These are phyloP conservation scores for Dunckerocampus dactyliophorus DNA, from an alignment of 2,113 vertebrate genomes.

Conservation along the genomic window DNA sequence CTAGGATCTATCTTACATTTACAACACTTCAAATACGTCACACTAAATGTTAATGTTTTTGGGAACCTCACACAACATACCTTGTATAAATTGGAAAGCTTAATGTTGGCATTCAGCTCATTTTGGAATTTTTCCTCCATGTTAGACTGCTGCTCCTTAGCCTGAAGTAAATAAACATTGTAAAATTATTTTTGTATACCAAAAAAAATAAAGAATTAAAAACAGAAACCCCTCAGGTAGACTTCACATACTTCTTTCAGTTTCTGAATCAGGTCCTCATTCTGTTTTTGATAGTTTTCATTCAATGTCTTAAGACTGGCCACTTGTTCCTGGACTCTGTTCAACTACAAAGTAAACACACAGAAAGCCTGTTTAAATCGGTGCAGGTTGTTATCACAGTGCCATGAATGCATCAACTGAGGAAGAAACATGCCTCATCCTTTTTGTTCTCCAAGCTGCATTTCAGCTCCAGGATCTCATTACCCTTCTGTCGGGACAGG, in stretches of 20 bases:
- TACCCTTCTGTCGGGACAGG: conserved; percentile 86
- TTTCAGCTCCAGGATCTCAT: conserved; percentile 88
- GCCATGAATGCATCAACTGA: not conserved
- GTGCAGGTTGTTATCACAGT: not conserved
- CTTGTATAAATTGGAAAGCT: conserved; percentile 92
- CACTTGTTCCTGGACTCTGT: conserved; percentile 84
- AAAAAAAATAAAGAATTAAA: not conserved
- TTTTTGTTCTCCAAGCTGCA: conserved; percentile 88
- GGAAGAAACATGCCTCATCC: conserved; percentile 79
- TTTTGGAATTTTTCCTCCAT: conserved; percentile 91
- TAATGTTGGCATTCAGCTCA: conserved; percentile 92
- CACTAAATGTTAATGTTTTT: not conserved
- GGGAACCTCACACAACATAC: conserved; percentile 57
- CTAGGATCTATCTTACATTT: not conserved
- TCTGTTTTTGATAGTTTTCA: conserved; percentile 86
- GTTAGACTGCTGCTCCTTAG: conserved; percentile 83
- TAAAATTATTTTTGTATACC: not conserved
- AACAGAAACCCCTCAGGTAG: not conserved
- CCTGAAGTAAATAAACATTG: conserved; percentile 61
- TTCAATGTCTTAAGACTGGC: conserved; percentile 82
- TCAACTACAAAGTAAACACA: conserved; percentile 70
- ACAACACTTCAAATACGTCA: not conserved
- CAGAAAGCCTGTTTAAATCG: not conserved
- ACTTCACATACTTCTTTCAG: conserved; percentile 82
- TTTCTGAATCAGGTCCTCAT: conserved; percentile 84